These are phyloP conservation scores for Harpalus rufipes DNA, from an alignment of 2,888 invertebrate species.

Conservation along the genomic window DNA sequence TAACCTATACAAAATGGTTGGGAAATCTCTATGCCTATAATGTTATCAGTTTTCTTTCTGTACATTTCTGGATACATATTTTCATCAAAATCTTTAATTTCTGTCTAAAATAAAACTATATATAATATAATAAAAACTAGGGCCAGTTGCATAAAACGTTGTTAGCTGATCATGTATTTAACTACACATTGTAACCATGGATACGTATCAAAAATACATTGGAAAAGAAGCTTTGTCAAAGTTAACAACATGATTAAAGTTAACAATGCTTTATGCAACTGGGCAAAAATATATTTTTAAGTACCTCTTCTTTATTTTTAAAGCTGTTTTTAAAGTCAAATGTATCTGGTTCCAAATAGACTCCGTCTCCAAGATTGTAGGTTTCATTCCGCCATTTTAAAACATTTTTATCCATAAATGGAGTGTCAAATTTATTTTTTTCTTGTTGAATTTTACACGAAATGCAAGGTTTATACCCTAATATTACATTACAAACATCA, in stretches of 20 bases:
- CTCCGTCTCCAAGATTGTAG: slow-evolving; percentile 83
- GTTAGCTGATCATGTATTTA: too few species aligned
- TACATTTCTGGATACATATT: slow-evolving; percentile 89
- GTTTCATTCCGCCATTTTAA: slow-evolving; percentile 82
- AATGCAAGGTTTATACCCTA: slow-evolving; percentile 79
- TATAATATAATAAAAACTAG: too few species aligned
- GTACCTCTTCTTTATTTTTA: slow-evolving; percentile 70
- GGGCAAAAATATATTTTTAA: neutral
- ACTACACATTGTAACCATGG: too few species aligned
- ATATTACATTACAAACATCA: slow-evolving; percentile 75
- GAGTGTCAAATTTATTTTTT: slow-evolving; percentile 77
- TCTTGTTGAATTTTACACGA: slow-evolving; percentile 80
- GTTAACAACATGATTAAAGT: too few species aligned
- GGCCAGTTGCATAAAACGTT: too few species aligned
- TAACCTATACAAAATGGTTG: slow-evolving; percentile 88
- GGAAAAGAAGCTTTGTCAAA: too few species aligned
- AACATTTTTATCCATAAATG: slow-evolving; percentile 77
- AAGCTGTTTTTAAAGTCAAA: slow-evolving; percentile 79
- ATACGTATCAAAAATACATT: too few species aligned
- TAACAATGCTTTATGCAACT: too few species aligned
- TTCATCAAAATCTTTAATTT: slow-evolving; percentile 80
- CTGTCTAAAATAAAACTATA: slow-evolving; percentile 70
- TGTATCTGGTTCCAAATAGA: slow-evolving; percentile 84
- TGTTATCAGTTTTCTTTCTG: slow-evolving; percentile 86
- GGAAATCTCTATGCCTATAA: slow-evolving; percentile 85